Base-by-base conservation (phyloP, 1,140 invertebrate species). In the Saccostrea echinata region DNA sequence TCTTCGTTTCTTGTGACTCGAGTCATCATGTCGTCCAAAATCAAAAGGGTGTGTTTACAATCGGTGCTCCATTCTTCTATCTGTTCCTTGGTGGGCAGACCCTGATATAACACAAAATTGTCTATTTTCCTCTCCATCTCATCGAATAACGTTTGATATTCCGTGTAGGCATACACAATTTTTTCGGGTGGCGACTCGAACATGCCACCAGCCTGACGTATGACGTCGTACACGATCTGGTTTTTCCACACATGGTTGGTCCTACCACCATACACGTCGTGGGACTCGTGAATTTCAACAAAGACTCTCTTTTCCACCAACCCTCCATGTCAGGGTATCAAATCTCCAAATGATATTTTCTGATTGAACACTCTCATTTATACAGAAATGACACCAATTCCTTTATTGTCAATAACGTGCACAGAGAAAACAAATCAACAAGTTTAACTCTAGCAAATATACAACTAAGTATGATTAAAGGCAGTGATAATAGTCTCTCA, bases 1-100 rank as follows among this genome's bases (percentile, higher is more conserved):
- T 89, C 88, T 64, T 80, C 43, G 18, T 27, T 52, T 43, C 84
- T 52, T 24, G 84, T 43, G n/a, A 89, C 55, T 35, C 57, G 71
- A 16, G 8, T 80, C 27, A 89, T 87, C 55, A 89, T 35, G 64
- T 89, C 85, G 64, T 89, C 88, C 33, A 89, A 82, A 27, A 89
- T 52, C 61, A 90, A 61, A 11, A 90, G n/a, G 11, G 80, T 84
- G 52, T 84, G 84, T 43, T 86, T 24, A 11, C n/a, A 35, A 76
- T 68, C 43, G 13, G 12, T 12, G 52, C 82, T 85, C 84, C 84
- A 88, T 33, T 84, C 52, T 24, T 85, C 87, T 4, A 85, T 27
- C 18, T 68, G 21, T 18, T 85, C 61, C 61, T 61, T 86, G 24
- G 43, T n/a, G 1, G 84, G 87, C 4, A 88, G 68, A 33, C 84